Base-by-base conservation (phyloP, 1,140 invertebrate genomes). In the Drosophila erecta region DNA sequence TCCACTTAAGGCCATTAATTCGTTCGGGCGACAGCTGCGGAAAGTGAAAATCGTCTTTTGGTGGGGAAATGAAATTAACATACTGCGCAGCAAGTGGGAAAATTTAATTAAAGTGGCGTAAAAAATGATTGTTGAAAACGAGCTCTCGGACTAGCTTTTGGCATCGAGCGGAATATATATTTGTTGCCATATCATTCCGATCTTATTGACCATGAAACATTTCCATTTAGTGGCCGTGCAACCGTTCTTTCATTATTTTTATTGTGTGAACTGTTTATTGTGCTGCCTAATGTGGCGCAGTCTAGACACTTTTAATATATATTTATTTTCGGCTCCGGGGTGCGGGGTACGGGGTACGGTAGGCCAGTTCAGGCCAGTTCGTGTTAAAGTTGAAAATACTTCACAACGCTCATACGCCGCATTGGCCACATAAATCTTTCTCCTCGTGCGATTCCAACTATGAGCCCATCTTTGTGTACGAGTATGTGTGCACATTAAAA, bases 261-360 rank as follows among this genome's bases (percentile, higher is more conserved):
- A 58, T 69, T 69, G 75, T 77, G 78, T 49, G 54, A 43, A 55
- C 80, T 35, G 60, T 74, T 55, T 60, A 54, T 76, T 75, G 59
- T 33, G 65, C 60, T 46, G 50, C 53, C 60, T 85, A 85, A 79
- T 80, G 72, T 73, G 76, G 46, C 73, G 38, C 53, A 62, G 81
- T 85, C 81, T 85, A 85, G 81, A 85, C 81, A 81, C 56, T 86
- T 85, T 78, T 81, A 86, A 84, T 85, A 80, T 85, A 80, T 86
- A 60, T 77, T 74, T 61, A 85, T 73, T 66, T 55, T 70, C 54
- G 59, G 56, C 46, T 51, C 43, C 60, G 27, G 44, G 53, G 15
- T 38, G 11, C 38, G 58, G 43, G n/a, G n/a, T n/a, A n/a, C 60
- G 27, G 44, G 53, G 15, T 38, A 14, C 38, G 58, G 43, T 71